These are phyloP conservation scores for Rhagonycha fulva DNA, from an alignment of 2,888 invertebrate genomes.

Conservation along the genomic window DNA sequence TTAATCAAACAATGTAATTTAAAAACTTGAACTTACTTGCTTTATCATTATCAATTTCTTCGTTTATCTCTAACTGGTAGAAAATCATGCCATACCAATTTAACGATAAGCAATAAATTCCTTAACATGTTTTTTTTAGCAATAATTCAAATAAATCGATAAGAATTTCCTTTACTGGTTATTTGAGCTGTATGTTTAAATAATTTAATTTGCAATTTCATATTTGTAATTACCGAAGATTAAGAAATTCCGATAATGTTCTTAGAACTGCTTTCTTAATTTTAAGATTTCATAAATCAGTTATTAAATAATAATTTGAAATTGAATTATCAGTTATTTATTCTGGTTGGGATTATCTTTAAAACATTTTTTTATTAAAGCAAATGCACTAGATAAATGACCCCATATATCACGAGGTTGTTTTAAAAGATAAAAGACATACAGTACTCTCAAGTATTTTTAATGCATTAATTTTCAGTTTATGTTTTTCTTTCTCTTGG, in stretches of 20 bases:
- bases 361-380: background rate
- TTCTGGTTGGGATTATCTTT: background rate
- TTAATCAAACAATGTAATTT: background rate
- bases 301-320: background rate
- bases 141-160: too few species aligned
- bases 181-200: background rate
- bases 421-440: slow-evolving; percentile 3
- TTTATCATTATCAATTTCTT: too few species aligned
- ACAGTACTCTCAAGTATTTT: slow-evolving; percentile 4
- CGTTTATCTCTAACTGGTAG: too few species aligned
- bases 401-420: slow-evolving; percentile 10
- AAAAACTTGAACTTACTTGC: background rate
- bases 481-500: background rate
- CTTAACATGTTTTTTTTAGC: too few species aligned
- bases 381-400: background rate
- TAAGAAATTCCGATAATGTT: too few species aligned
- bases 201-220: too few species aligned
- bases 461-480: slow-evolving; percentile 1
- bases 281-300: background rate
- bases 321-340: background rate
- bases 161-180: background rate
- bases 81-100: too few species aligned
- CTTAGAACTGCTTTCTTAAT: too few species aligned
- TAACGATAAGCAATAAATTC: too few species aligned
- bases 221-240: too few species aligned